A percentile compares a stretch with the other conserved stretches of the same genome.
These are phyloP conservation scores for Electrona antarctica DNA, from an alignment of 2,113 vertebrate genomes.

Conservation along the genomic window DNA sequence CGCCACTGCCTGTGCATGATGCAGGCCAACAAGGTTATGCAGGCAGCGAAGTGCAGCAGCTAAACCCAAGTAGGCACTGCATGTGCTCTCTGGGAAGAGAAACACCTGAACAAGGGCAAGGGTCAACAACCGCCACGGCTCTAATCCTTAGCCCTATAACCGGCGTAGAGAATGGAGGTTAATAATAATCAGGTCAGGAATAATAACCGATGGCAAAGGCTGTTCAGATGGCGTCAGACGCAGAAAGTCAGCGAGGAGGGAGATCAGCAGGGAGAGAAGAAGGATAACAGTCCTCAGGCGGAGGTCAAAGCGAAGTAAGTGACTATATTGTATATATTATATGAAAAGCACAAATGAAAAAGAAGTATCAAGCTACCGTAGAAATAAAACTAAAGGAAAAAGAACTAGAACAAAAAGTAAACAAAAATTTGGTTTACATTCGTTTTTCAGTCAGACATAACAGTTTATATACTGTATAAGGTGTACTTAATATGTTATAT, in stretches of 20 bases:
- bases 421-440: no score
- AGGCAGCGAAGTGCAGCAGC: neutral
- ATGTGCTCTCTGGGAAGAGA: neutral
- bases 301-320: slow-evolving; percentile 70
- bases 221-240: slow-evolving; percentile 58
- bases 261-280: slow-evolving; percentile 42
- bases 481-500: no score
- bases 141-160: neutral
- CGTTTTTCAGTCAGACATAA: no score
- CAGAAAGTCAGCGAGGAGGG: slow-evolving; percentile 44
- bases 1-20: slow-evolving; percentile 25
- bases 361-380: no score
- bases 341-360: no score
- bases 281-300: slow-evolving; percentile 11
- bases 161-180: slow-evolving; percentile 46
- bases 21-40: slow-evolving; percentile 6
- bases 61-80: neutral
- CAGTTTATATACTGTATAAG: no score
- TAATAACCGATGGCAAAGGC: slow-evolving; percentile 66
- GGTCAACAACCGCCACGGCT: neutral
- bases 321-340: no score
- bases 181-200: slow-evolving; percentile 5
- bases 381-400: no score
- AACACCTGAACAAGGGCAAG: neutral
- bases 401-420: no score